Evolutionary conservation across 2,797 vertebrate genomes (phyloP).

Genomic region (Halcyon chelicuti): DNA sequence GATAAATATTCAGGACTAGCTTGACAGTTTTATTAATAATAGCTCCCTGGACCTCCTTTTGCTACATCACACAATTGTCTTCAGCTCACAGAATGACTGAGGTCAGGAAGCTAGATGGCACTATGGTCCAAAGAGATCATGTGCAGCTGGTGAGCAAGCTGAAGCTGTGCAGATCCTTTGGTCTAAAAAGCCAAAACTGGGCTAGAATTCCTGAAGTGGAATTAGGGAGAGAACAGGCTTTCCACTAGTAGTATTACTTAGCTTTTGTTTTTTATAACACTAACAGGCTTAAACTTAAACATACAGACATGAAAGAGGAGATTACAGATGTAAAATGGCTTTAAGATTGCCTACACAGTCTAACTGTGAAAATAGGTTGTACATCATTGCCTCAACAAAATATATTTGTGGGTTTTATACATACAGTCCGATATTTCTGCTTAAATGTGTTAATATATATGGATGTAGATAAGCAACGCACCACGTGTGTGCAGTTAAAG

Average conservation of each 20-base stretch:
- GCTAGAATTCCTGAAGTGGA: not conserved
- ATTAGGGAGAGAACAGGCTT: not conserved
- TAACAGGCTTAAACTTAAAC: not conserved
- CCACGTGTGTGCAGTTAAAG: not conserved
- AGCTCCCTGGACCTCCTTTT: not conserved
- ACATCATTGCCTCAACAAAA: not conserved
- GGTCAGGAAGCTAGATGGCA: slow-evolving; percentile 74
- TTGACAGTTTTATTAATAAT: not conserved
- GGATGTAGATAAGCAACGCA: not conserved
- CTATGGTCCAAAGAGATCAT: slow-evolving; percentile 49
- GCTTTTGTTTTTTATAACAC: not conserved
- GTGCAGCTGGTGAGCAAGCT: not conserved
- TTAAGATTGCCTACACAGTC: not conserved
- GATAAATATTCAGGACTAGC: not conserved
- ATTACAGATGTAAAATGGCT: not conserved
- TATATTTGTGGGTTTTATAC: not conserved
- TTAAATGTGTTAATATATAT: not conserved
- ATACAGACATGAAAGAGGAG: not conserved
- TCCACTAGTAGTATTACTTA: not conserved
- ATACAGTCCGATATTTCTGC: not conserved
- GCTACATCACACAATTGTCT: not conserved
- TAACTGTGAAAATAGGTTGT: not conserved
- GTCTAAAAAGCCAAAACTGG: not conserved
- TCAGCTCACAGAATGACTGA: not conserved
- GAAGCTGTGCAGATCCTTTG: not conserved